phyloP scores from a whole-genome alignment of 30 jellyfish, hydroid and myxozoan genomes.

The Turritopsis rubra region DNA sequence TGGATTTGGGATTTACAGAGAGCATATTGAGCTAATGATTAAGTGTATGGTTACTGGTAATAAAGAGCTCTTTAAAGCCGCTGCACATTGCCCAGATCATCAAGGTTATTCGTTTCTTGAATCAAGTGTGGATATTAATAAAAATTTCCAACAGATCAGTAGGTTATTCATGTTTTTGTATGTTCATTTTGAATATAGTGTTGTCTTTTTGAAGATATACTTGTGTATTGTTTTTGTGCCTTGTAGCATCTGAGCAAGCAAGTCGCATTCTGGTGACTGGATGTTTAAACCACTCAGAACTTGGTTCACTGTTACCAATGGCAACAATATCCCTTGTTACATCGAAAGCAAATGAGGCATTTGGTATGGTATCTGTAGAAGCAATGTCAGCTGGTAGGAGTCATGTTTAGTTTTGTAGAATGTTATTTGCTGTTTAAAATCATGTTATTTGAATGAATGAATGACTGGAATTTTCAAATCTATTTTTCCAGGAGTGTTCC shows the following conservation, averaged over 20 bases:
- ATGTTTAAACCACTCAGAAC: constrained; percentile 26
- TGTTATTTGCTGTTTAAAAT: background rate
- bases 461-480: background rate
- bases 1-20: constrained; percentile 30
- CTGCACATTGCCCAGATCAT: constrained; percentile 26
- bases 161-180: background rate
- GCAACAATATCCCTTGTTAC: constrained; percentile 32
- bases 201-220: background rate
- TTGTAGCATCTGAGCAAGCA: constrained; percentile 9
- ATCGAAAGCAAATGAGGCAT: constrained; percentile 29
- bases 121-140: constrained; percentile 15
- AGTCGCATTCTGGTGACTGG: constrained; percentile 29
- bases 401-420: background rate
- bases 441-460: too few species aligned
- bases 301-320: constrained; percentile 31
- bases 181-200: too few species aligned
- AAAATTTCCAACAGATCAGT: constrained; percentile 7
- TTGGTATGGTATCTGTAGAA: constrained; percentile 32
- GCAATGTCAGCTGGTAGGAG: constrained; percentile 26
- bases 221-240: background rate
- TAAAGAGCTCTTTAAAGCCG: constrained; percentile 24
- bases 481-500: constrained; percentile 20
- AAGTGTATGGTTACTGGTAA: constrained; percentile 21
- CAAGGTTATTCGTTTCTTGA: constrained; percentile 23
- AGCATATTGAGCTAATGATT: constrained; percentile 28